Evolutionary conservation across 2,888 invertebrate genomes (phyloP), one percentile per base, ranked within the genome.

Genomic region (Archaeoteleia sp.): DNA sequence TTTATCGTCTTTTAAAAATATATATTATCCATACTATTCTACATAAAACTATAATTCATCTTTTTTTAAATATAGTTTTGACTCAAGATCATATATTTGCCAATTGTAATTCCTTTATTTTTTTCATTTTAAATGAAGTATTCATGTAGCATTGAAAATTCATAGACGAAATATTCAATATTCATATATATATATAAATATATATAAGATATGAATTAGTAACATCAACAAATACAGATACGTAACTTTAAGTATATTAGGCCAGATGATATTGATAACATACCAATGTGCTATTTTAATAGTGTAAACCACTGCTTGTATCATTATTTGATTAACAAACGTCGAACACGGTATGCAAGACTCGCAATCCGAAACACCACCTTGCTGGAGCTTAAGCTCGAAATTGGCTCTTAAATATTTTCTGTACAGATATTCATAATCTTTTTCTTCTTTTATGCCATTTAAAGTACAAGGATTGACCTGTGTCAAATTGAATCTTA

Each of bases 231-330:
- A 78, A 76, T 81, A 81, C 78, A 82, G 76, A 74, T 79, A 78
- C 72, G 72, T 77, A 82, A 82, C 82, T 77, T 80, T 82, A 82
- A 83, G 81, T 82, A 83, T 82, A 82, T 83, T 83, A 83, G 83
- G 83, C 83, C 83, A 76, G 81, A 83, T 80, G 76, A 81, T 79
- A 79, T 82, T 77, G 74, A 78, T 78, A 74, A 77, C 75, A 73
- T 71, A 73, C 65, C 75, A 68, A 75, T 70, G 69, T 35, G 17
- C 46, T 39, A 35, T 45, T 23, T 7, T 70, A 66, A 62, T 71
- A 73, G 37, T 51, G 46, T 62, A 39, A 54, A 32, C 51, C 39
- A 48, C 57, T 43, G 37, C 35, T 61, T 53, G 27, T 53, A 49
- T 37, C 48, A 13, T 34, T 12, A 42, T 58, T 58, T 48, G 37